Evolutionary conservation across 2,888 invertebrate genomes (phyloP).

Genomic region (Eilema griseolum): DNA sequence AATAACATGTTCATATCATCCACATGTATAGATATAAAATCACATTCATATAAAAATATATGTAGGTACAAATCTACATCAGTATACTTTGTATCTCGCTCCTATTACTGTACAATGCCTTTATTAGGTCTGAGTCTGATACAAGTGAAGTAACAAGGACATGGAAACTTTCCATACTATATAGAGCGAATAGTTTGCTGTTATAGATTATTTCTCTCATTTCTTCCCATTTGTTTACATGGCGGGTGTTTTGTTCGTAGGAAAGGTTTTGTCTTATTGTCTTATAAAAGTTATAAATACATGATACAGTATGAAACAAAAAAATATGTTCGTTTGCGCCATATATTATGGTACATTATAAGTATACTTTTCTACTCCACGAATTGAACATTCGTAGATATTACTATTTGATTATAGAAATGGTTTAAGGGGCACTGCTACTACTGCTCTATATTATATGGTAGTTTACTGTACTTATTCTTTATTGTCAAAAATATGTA

Average conservation of each 20-base stretch:
- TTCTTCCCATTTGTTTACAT: not conserved
- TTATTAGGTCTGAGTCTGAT: slow-evolving; percentile 15
- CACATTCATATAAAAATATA: slow-evolving; percentile 36
- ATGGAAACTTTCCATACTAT: slow-evolving; percentile 14
- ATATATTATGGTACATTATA: not conserved
- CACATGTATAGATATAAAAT: slow-evolving; percentile 34
- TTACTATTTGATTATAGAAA: not conserved
- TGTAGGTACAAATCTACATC: not conserved
- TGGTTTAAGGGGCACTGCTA: not conserved
- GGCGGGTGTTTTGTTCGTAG: not conserved
- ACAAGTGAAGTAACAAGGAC: slow-evolving; percentile 12
- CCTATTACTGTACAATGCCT: slow-evolving; percentile 20
- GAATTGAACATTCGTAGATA: not conserved
- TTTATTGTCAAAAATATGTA: not conserved
- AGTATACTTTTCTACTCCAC: not conserved
- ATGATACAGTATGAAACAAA: not conserved
- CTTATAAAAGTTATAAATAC: slow-evolving; percentile 3
- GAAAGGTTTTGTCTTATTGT: slow-evolving; percentile 2
- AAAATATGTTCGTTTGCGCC: not conserved
- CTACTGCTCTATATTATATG: not conserved
- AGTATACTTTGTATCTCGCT: slow-evolving; percentile 25
- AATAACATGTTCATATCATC: slow-evolving; percentile 53
- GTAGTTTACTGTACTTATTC: not conserved
- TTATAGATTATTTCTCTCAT: not conserved
- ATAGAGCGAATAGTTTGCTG: slow-evolving; percentile 2